A percentile compares a stretch with the other conserved stretches of the same genome.
Conservation (phyloP, 2,113 vertebrate genomes). For the Pachyramphus minor region DNA sequence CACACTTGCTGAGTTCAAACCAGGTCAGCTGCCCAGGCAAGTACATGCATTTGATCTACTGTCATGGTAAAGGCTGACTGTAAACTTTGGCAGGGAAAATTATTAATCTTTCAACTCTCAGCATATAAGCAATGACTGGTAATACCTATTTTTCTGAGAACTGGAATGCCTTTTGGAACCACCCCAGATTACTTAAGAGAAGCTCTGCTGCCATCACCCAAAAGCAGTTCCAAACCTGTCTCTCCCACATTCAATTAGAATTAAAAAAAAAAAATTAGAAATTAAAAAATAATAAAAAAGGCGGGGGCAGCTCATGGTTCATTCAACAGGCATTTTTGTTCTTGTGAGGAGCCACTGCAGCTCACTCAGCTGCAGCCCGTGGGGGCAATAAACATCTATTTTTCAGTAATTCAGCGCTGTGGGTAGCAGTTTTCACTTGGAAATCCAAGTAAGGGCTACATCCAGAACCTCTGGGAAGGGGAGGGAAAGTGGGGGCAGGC, state of each 20-base stretch:
- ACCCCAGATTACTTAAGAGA: slow-evolving; percentile 13
- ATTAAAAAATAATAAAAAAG: not conserved
- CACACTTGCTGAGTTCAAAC: slow-evolving; percentile 37
- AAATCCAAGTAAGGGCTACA: not conserved
- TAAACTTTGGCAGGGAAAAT: slow-evolving; percentile 37
- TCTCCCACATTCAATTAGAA: slow-evolving; percentile 7
- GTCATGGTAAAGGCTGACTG: slow-evolving; percentile 17
- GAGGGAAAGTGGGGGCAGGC: not conserved
- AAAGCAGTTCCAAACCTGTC: slow-evolving; percentile 27
- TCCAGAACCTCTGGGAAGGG: not conserved
- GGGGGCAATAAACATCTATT: not conserved
- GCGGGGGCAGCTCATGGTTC: not conserved
- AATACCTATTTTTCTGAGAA: slow-evolving; percentile 61
- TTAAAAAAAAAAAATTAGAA: not conserved
- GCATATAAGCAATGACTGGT: slow-evolving; percentile 22
- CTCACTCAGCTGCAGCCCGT: not conserved
- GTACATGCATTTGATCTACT: slow-evolving; percentile 1
- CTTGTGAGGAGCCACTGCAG: not conserved
- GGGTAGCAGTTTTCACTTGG: not conserved
- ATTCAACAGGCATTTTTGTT: not conserved
- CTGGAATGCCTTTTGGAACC: slow-evolving; percentile 40
- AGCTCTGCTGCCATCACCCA: not conserved
- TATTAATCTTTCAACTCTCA: slow-evolving; percentile 40
- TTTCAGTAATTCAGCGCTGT: not conserved
- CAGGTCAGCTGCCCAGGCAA: slow-evolving; percentile 52